Conservation (phyloP, 2,888 invertebrate species). For the Leucophenga montana region DNA sequence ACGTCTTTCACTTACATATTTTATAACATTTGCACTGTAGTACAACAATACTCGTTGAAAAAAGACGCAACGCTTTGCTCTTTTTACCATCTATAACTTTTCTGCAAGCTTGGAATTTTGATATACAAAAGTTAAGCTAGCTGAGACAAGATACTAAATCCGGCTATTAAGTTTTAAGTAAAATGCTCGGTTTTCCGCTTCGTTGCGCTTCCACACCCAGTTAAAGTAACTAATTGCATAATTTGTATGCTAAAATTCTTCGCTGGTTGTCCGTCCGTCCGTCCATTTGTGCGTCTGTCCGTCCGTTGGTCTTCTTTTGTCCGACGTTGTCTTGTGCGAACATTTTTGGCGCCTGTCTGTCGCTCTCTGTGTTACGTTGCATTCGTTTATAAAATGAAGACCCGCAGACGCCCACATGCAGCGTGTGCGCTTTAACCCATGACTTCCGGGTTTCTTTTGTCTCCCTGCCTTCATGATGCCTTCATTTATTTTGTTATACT, state of each 20-base stretch:
- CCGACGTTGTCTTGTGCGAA: constrained; percentile 37
- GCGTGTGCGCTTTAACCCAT: constrained; percentile 22
- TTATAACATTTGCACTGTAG: too few species aligned
- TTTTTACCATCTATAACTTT: constrained; percentile 14
- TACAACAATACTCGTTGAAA: too few species aligned
- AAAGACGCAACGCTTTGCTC: too few species aligned
- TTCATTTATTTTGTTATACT: constrained; percentile 51
- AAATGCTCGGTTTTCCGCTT: background rate
- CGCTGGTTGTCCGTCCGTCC: constrained; percentile 1
- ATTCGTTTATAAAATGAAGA: background rate
- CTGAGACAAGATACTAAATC: background rate
- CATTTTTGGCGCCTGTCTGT: constrained; percentile 29
- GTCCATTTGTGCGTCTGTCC: too few species aligned
- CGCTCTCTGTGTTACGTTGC: constrained; percentile 27
- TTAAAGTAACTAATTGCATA: constrained; percentile 66
- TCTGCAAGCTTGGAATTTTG: constrained; percentile 12
- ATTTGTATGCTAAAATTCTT: constrained; percentile 71
- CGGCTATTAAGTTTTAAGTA: too few species aligned
- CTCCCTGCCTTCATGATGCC: background rate
- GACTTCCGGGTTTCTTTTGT: background rate
- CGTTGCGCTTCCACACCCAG: constrained; percentile 4
- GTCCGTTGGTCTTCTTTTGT: constrained; percentile 38
- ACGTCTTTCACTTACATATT: too few species aligned
- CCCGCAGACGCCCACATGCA: background rate
- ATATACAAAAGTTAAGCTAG: background rate